Evolutionary conservation across 2,888 invertebrate species (phyloP), one percentile per base, ranked within the genome.

Genomic region (Pollenia labialis): DNA sequence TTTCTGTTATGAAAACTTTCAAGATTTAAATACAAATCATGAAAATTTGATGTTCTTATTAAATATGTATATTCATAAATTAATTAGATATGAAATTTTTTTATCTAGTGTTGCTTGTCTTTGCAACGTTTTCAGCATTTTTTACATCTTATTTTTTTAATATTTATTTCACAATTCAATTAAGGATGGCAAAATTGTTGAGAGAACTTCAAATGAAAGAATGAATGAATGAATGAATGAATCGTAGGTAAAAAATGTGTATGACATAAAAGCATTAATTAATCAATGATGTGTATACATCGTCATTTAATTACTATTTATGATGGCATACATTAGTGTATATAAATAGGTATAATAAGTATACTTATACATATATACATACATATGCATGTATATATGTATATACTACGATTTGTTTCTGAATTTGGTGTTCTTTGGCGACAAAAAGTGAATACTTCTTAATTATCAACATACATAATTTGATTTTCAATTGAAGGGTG

Each of bases 201-300:
- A 40, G 14, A 60, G 18, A 60, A 79, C 18, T 40, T 50, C 10
- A 79, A 69, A 60, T 77, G 11, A 48, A 23, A 23, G 4, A 48
- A 48, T 11, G 10, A 48, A 23, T 42, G 4, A 48, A 48, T 11
- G 10, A 54, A 54, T 54, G 18, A 32, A 16, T 54, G 16, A 12
- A 1, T 50, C 7, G 32, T 7, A 18, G 42, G 50, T 16, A 40
- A 48, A 68, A 44, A 6, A 6, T 46, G 64, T 76, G 11, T 50
- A 46, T 56, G 44, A 60, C 32, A 14, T 56, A 56, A 77, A 66
- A 56, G 44, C 77, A 44, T 77, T 68, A 77, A 69, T 79, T 58
- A 64, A 66, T 54, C 76, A 56, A 23, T 50, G 60, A 62, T 62
- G 62, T 75, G 62, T n/a, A 52, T 32, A 66, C 16, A 42, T 75